A percentile compares a stretch with the other conserved stretches of the same genome.
Conservation (phyloP, 1,140 invertebrate genomes). For the Geopemphigus sp. region DNA sequence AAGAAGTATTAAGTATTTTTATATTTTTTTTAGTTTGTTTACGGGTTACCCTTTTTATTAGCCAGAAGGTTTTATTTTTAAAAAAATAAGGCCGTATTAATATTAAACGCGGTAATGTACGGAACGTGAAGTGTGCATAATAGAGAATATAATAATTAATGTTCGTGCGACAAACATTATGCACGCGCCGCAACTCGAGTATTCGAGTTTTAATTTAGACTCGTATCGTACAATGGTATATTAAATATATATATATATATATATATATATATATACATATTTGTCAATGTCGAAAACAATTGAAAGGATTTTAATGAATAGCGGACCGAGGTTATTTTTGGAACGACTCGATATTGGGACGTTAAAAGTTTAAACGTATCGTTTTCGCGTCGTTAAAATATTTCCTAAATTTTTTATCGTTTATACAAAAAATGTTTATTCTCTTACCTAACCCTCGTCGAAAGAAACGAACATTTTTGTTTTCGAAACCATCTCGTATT, state of each 20-base stretch:
- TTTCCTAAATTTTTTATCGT: no score
- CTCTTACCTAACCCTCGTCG: no score
- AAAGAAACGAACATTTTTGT: no score
- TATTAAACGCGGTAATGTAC: neutral
- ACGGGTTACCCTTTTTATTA: neutral
- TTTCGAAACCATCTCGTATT: no score
- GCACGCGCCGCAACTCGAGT: neutral
- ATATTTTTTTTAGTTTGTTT: no score
- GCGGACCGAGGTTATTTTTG: no score
- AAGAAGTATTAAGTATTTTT: conserved; percentile 24
- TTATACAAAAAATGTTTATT: no score
- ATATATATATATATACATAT: neutral
- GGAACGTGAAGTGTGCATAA: neutral
- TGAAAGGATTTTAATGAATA: no score
- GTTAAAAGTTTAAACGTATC: no score
- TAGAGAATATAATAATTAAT: neutral
- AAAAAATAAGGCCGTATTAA: neutral
- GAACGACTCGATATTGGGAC: no score
- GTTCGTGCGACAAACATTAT: no score
- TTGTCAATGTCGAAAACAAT: neutral
- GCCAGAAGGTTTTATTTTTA: neutral
- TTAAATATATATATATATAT: neutral
- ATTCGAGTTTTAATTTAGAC: neutral
- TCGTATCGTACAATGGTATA: neutral
- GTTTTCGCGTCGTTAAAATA: no score